Evolutionary conservation across 2,797 vertebrate species (phyloP).

Genomic region (Acanthurus leucopareius): DNA sequence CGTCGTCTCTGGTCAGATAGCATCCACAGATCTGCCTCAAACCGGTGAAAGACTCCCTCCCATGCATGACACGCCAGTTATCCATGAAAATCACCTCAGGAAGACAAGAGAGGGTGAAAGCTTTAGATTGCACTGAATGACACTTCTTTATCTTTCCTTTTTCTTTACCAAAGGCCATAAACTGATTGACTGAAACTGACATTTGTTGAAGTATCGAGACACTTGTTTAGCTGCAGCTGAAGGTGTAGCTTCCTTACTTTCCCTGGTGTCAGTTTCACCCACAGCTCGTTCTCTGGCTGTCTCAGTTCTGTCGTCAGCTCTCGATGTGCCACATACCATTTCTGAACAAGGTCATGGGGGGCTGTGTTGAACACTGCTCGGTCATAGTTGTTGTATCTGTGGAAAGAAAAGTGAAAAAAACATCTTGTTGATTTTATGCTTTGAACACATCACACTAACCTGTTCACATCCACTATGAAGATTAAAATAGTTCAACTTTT

Average conservation of each 20-base stretch:
- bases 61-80: conserved; percentile 95
- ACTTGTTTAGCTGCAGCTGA: background rate
- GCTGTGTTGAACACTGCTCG: conserved; percentile 91
- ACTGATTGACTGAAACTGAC: background rate
- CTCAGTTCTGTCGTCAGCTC: conserved; percentile 90
- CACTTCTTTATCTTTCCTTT: background rate
- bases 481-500: no score
- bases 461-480: no score
- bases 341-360: conserved; percentile 87
- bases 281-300: conserved; percentile 92
- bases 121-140: conserved; percentile 11
- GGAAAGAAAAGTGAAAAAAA: background rate
- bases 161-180: background rate
- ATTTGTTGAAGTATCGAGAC: background rate
- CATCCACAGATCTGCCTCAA: conserved; percentile 94
- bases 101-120: conserved; percentile 8
- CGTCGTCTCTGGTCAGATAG: conserved; percentile 93
- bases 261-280: conserved; percentile 95
- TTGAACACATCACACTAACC: no score
- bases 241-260: conserved; percentile 82
- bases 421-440: background rate
- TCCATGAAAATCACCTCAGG: conserved; percentile 92
- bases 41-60: conserved; percentile 93
- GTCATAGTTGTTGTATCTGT: conserved; percentile 97
- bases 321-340: conserved; percentile 92